Conservation (phyloP, 2,888 invertebrate genomes). For the Taenaris catops region DNA sequence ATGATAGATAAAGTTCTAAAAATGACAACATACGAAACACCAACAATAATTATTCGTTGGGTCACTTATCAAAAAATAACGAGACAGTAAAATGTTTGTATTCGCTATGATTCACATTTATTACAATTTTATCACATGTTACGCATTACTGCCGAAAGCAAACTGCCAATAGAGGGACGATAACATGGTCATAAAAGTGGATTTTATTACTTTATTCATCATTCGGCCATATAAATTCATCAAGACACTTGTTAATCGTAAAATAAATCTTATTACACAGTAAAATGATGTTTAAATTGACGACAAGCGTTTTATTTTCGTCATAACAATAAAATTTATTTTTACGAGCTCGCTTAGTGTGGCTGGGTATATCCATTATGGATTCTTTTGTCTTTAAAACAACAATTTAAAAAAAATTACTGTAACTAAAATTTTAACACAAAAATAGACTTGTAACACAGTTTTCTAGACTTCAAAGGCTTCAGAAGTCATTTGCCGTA, state of each 20-base stretch:
- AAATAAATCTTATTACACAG: constrained; percentile 79
- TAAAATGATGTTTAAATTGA: constrained; percentile 79
- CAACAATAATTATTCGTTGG: constrained; percentile 4
- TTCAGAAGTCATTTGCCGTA: no score
- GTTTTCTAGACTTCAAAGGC: no score
- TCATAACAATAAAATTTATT: constrained; percentile 80
- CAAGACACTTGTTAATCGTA: constrained; percentile 79
- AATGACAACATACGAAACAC: constrained; percentile 12
- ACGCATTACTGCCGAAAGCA: constrained; percentile 35
- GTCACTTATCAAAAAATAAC: constrained; percentile 19
- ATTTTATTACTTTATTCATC: constrained; percentile 77
- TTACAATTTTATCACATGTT: constrained; percentile 29
- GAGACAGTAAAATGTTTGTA: constrained; percentile 15
- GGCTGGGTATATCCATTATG: no score
- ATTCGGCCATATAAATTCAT: constrained; percentile 75
- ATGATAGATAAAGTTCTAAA: constrained; percentile 13
- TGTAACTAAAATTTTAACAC: no score
- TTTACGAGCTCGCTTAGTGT: constrained; percentile 60
- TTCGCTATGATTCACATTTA: constrained; percentile 23
- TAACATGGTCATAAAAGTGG: constrained; percentile 65
- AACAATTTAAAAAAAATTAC: no score
- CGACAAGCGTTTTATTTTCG: constrained; percentile 80
- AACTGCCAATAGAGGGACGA: constrained; percentile 67
- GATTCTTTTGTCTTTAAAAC: no score
- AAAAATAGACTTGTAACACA: no score